Percentiles rank a stretch among this genome's conserved stretches.
These are phyloP conservation scores for Leptopterna dolabrata DNA, from an alignment of 2,888 invertebrate species.

Conservation along the genomic window DNA sequence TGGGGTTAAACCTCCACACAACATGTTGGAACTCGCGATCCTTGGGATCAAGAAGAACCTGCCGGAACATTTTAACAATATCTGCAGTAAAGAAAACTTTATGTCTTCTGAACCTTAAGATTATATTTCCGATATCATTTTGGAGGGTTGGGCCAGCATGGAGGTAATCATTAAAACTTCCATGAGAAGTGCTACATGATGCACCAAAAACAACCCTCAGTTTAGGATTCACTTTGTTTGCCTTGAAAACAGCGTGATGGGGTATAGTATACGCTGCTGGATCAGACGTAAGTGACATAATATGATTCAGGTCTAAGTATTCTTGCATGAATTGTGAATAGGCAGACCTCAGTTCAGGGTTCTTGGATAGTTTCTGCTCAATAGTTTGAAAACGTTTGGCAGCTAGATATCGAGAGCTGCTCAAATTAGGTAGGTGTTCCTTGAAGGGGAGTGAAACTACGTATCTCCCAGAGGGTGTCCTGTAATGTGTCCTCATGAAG, in stretches of 20 bases:
- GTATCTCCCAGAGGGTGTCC: neutral
- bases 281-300: neutral
- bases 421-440: no score
- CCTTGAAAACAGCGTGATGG: conserved; percentile 64
- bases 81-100: neutral
- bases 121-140: conserved; percentile 64
- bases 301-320: no score
- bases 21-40: conserved; percentile 60
- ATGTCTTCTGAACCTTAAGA: neutral
- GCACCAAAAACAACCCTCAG: conserved; percentile 63
- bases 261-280: neutral
- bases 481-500: no score
- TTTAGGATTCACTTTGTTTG: conserved; percentile 63
- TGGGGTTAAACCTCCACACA: conserved; percentile 59
- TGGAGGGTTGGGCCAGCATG: conserved; percentile 65
- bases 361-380: no score
- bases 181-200: conserved; percentile 8
- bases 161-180: conserved; percentile 46
- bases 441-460: no score
- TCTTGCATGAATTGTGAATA: no score
- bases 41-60: no score
- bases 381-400: no score
- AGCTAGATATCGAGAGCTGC: no score
- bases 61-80: conserved; percentile 21
- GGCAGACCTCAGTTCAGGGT: no score